These are phyloP conservation scores for Leistus spinibarbis DNA, from an alignment of 2,888 invertebrate species.

Conservation along the genomic window DNA sequence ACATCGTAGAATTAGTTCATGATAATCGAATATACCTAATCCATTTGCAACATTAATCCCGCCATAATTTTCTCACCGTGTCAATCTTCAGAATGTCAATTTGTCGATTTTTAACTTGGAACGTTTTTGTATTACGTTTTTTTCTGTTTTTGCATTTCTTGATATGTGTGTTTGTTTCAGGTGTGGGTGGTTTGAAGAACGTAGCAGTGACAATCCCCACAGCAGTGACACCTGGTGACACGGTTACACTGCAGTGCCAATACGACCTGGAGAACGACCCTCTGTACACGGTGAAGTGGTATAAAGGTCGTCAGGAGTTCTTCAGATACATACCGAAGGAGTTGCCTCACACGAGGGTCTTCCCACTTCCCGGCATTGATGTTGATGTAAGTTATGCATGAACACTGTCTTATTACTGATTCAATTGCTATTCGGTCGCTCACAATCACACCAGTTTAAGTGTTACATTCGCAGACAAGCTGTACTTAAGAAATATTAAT, in stretches of 20 bases:
- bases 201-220: conserved; percentile 73
- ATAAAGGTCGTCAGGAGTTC: conserved; percentile 77
- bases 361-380: conserved; percentile 69
- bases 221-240: conserved; percentile 73
- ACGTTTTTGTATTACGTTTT: no score
- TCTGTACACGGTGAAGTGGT: conserved; percentile 83
- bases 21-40: background rate
- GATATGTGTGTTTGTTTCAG: no score
- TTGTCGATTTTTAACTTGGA: no score
- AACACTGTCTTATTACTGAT: background rate
- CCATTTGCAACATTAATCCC: no score
- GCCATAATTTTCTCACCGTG: no score
- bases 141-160: no score
- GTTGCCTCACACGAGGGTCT: conserved; percentile 74
- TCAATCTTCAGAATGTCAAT: no score
- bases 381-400: conserved; percentile 71
- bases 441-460: background rate
- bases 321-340: conserved; percentile 82
- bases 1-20: background rate
- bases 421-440: background rate
- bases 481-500: no score
- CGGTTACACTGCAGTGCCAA: conserved; percentile 74
- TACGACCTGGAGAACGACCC: conserved; percentile 77
- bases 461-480: no score
- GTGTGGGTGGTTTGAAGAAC: conserved; percentile 68